phyloP scores from a whole-genome alignment of 2,113 vertebrate genomes.

The Nestor notabilis region DNA sequence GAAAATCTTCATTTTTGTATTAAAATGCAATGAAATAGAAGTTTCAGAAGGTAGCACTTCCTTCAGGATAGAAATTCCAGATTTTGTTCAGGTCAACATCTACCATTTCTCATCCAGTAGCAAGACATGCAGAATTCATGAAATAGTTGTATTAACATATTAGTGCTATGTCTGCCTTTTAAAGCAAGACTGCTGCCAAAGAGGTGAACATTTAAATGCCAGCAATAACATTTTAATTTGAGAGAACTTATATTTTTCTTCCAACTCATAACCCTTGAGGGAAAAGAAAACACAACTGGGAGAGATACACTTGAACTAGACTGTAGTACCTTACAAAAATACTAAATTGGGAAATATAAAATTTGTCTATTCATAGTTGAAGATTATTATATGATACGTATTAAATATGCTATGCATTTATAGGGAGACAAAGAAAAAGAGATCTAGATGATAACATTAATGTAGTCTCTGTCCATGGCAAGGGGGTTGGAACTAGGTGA shows the following conservation, averaged over 20 bases:
- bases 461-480: neutral
- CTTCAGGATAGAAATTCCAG: neutral
- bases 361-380: neutral
- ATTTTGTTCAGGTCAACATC: neutral
- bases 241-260: neutral
- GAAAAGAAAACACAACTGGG: neutral
- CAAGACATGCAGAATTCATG: neutral
- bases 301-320: neutral
- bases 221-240: neutral
- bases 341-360: neutral
- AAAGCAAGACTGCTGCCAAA: neutral
- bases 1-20: neutral
- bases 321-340: neutral
- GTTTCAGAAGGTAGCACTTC: neutral
- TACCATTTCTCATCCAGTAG: neutral
- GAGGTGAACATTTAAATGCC: neutral
- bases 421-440: neutral
- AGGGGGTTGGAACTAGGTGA: no score
- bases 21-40: neutral
- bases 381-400: neutral
- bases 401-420: neutral
- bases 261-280: neutral
- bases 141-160: neutral
- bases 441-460: neutral
- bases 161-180: neutral